A percentile compares a stretch with the other conserved stretches of the same genome.
Evolutionary conservation across 2,113 vertebrate species (phyloP).

Genomic region (Tupaia chinensis): DNA sequence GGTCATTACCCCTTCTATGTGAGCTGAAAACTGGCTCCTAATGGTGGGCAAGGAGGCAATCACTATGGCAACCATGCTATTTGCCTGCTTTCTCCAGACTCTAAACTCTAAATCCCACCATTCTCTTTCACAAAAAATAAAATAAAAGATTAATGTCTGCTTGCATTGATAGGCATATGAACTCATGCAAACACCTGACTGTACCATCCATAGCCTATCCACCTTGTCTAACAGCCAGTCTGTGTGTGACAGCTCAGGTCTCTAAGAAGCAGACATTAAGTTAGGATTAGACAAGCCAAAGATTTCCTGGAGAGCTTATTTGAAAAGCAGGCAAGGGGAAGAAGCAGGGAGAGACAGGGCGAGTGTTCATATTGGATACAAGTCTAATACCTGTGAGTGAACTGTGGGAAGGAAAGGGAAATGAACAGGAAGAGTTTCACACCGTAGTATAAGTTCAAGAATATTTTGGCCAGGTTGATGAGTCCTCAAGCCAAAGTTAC

Average conservation of each 20-base stretch:
- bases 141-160: not conserved
- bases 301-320: not conserved
- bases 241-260: not conserved
- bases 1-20: too few relatives aligned
- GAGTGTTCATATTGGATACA: not conserved
- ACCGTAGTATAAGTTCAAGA: not conserved
- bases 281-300: not conserved
- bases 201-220: not conserved
- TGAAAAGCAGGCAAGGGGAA: not conserved
- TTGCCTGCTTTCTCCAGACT: not conserved
- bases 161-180: not conserved
- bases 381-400: not conserved
- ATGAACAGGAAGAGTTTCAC: not conserved
- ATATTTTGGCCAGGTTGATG: not conserved
- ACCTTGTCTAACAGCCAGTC: not conserved
- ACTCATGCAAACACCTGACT: not conserved
- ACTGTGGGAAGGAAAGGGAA: not conserved
- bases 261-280: not conserved
- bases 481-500: not conserved
- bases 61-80: too few relatives aligned
- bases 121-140: constrained; percentile 31
- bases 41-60: too few relatives aligned
- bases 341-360: not conserved
- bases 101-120: not conserved
- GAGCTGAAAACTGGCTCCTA: too few relatives aligned